Evolutionary conservation across 2,113 vertebrate species (phyloP), one percentile per base, ranked within the genome.

Genomic region (Cettia cetti): DNA sequence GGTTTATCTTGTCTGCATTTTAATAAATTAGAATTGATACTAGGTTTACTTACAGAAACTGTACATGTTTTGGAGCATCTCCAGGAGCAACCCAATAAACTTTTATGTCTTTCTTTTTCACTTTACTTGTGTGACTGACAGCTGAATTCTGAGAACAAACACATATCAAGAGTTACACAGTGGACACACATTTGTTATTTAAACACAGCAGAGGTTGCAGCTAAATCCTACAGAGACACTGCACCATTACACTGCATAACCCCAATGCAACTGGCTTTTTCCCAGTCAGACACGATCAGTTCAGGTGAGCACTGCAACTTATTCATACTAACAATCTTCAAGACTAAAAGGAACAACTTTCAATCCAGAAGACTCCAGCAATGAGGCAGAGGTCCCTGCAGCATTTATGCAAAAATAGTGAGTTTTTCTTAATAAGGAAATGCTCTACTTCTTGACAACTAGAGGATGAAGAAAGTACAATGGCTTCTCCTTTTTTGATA

Each of bases 121-220:
- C 82, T 64, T 97, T 71, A 69, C 35, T 98, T 72, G 94, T 98
- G 68, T 99, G 99, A 95, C 99, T 99, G 86, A 99, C 98, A 42
- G 98, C 98, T 80, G 98, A 98, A 60, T 97, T 98, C 99, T 99
- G 91, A 84, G 97, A 90, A 96, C 11, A 91, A 44, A 96, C 12
- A 72, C 3, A 63, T 22, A 30, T 12, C 15, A 69, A 44, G 47
- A 78, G 12, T 92, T 77, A 93, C 14, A 56, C 9, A 44, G 12
- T 9, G 4, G 18, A 85, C 13, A 37, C 0, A 5, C 33, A 66
- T 24, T 83, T 49, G 49, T 76, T 39, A 86, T 7, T 14, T 78
- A 81, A 82, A 82, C 40, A 66, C 15, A 33, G 50, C 35, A 47
- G 22, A 65, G 28, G 21, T 53, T 76, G 24, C n/a, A 84, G 15